phyloP scores from a whole-genome alignment of 2,888 invertebrate species.

The Heterodera filipjevi region DNA sequence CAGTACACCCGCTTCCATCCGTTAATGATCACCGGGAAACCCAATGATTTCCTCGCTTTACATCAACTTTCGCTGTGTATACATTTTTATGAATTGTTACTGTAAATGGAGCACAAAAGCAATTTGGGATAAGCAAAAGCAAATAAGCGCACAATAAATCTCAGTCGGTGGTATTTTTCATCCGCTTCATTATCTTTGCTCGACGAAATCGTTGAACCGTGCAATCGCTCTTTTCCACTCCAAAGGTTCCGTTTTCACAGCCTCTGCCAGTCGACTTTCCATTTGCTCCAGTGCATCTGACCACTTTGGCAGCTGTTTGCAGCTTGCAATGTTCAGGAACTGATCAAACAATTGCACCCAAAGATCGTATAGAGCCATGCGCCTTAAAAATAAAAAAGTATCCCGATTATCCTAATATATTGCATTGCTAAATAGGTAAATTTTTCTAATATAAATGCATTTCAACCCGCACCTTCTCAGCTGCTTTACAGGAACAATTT shows the following conservation, averaged over 20 bases:
- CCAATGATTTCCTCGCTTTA: no score
- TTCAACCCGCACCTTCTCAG: constrained; percentile 58
- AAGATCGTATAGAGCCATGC: constrained; percentile 67
- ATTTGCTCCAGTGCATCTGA: constrained; percentile 57
- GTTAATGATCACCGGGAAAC: no score
- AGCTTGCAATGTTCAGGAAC: constrained; percentile 81
- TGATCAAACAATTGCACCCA: constrained; percentile 83
- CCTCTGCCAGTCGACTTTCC: constrained; percentile 45
- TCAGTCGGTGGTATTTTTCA: background rate
- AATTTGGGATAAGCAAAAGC: background rate
- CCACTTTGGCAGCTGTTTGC: constrained; percentile 78
- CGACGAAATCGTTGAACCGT: constrained; percentile 30
- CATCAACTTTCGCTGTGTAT: no score
- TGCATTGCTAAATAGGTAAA: no score
- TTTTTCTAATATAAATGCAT: no score
- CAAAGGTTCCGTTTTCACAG: constrained; percentile 14
- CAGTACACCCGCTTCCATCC: no score
- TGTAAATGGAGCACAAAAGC: background rate
- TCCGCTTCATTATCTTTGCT: background rate
- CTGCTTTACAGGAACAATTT: constrained; percentile 50
- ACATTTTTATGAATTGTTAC: no score
- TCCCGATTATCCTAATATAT: no score
- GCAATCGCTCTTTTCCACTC: constrained; percentile 31
- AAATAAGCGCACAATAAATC: background rate
- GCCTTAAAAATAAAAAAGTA: no score